A percentile compares a stretch with the other conserved stretches of the same genome.
Conservation (phyloP, 2,888 invertebrate genomes). For the Frankliniella fusca region DNA sequence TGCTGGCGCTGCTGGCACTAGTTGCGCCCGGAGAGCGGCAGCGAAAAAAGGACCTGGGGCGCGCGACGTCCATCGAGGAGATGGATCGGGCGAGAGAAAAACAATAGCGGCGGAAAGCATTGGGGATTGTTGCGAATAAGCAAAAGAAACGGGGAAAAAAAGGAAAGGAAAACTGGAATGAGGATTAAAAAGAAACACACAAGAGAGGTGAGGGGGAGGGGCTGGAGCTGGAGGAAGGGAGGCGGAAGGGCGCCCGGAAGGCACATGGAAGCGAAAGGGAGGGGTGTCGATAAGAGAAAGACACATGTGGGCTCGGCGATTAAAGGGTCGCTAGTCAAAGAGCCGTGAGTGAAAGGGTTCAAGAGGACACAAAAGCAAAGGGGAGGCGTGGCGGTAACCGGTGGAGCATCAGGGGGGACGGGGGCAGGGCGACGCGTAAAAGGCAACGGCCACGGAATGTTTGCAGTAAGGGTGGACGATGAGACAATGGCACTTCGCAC, state of each 20-base stretch:
- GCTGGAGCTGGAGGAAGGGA: neutral
- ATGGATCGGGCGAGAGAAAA: neutral
- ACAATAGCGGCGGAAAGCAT: neutral
- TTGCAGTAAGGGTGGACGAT: neutral
- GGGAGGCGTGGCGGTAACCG: neutral
- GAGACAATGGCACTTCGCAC: neutral
- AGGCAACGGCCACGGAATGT: no score
- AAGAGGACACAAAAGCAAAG: neutral
- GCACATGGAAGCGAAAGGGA: neutral
- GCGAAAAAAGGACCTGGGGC: no score
- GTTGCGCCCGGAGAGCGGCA: no score
- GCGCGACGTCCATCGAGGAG: neutral
- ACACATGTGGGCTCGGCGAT: neutral
- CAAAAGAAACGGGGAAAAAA: neutral
- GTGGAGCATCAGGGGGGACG: neutral
- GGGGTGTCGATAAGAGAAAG: neutral
- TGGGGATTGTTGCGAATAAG: neutral
- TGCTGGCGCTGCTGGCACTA: no score
- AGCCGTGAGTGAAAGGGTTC: no score
- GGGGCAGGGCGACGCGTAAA: neutral
- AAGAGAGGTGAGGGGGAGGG: neutral
- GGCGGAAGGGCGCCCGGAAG: neutral
- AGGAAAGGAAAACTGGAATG: neutral
- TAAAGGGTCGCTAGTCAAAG: no score
- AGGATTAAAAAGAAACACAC: neutral